Evolutionary conservation across 2,888 invertebrate species (phyloP), one percentile per base, ranked within the genome.

Genomic region (Dichetophora obliterata): DNA sequence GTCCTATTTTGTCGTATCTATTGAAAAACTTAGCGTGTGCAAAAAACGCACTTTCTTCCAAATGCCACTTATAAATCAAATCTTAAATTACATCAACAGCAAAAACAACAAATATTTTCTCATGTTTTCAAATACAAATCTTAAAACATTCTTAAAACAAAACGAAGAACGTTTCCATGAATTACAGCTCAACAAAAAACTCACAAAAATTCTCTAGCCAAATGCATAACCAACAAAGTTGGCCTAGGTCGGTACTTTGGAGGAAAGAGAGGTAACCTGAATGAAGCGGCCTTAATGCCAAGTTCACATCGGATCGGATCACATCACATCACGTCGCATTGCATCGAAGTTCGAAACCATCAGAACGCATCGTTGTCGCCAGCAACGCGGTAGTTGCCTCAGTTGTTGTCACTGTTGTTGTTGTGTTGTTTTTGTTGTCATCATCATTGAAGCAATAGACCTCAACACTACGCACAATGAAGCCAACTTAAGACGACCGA

Each of bases 381-480:
- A 78, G 70, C 81, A 79, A 78, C 79, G 80, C 77, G 69, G 78
- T 75, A 24, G 48, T 22, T 31, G n/a, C 43, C 27, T 43, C 27
- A 24, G 50, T 71, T 70, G 34, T 70, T 77, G 66, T 78, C 78
- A 71, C 72, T 77, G 68, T 54, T 37, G 70, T 57, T 71, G 37
- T 57, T 57, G 37, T 71, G 57, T 71, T 69, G 24, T 24, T 24
- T 22, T 48, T 48, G 72, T 75, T 72, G 75, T 73, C 63, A 73
- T 31, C 73, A 52, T 37, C 73, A 76, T 73, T 59, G 72, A 50
- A 14, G 70, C 79, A 61, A 77, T 76, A 72, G 77, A 75, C 37
- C 74, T 77, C 57, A 63, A 70, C 68, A 71, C 66, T 75, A 79
- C 79, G 77, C 79, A 79, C 77, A 77, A 79, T 77, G 74, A 76